phyloP scores from a whole-genome alignment of 92 coral and sea anemone genomes.

The Porites cylindrica region DNA sequence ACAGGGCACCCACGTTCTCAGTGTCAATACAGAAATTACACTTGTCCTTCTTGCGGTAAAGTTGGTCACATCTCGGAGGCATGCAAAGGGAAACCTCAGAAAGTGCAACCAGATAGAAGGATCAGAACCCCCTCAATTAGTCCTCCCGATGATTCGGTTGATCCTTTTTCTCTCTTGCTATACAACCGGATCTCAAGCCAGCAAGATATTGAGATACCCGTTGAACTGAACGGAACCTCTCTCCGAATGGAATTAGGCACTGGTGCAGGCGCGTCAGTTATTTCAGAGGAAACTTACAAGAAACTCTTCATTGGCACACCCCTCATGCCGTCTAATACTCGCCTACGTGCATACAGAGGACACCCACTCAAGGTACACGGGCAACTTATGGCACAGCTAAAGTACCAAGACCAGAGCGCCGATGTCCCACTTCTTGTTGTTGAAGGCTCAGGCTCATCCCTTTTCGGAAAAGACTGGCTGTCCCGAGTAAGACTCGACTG shows the following conservation, averaged over 20 bases:
- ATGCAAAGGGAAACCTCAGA: not conserved
- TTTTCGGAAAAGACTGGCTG: not conserved
- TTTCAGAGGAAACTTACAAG: constrained; percentile 51
- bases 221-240: too few species aligned
- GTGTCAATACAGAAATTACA: constrained; percentile 31
- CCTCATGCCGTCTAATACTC: constrained; percentile 26
- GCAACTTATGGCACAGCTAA: too few species aligned
- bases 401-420: too few species aligned
- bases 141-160: too few species aligned
- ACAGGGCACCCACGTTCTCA: constrained; percentile 27
- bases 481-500: too few species aligned
- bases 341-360: constrained; percentile 27
- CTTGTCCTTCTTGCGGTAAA: constrained; percentile 37
- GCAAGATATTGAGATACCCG: constrained; percentile 38
- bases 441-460: constrained; percentile 64
- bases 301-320: constrained; percentile 54
- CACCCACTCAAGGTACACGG: constrained; percentile 8
- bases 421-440: constrained; percentile 27
- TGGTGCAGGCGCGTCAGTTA: too few species aligned
- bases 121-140: constrained; percentile 31
- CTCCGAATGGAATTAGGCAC: too few species aligned
- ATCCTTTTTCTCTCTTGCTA: not conserved
- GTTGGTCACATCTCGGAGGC: constrained; percentile 12
- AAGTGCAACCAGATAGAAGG: constrained; percentile 22
- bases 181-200: constrained; percentile 19